Conservation (phyloP, 2,888 invertebrate genomes). For the Sipha maydis region DNA sequence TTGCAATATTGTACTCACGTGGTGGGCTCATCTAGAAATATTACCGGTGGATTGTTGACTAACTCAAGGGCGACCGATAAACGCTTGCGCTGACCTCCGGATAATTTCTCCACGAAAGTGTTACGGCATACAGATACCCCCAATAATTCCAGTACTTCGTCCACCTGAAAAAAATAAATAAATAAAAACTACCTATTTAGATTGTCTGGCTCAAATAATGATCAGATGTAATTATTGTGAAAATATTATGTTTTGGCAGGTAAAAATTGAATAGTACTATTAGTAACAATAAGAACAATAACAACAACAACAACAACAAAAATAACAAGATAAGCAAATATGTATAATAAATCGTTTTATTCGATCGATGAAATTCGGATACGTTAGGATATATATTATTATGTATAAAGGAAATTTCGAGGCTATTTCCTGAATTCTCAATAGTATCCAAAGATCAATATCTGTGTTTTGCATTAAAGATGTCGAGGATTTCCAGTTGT, state of each 20-base stretch:
- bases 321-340: not conserved
- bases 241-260: no score
- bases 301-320: not conserved
- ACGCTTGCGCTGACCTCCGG: slow-evolving; percentile 82
- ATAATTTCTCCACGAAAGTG: slow-evolving; percentile 75
- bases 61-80: slow-evolving; percentile 81
- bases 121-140: slow-evolving; percentile 76
- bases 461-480: not conserved
- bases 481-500: not conserved
- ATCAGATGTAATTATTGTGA: no score
- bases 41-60: slow-evolving; percentile 84
- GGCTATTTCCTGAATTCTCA: not conserved
- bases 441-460: not conserved
- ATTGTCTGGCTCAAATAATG: no score
- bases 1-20: slow-evolving; percentile 72
- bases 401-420: not conserved
- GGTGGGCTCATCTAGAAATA: slow-evolving; percentile 84
- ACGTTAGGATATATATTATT: not conserved
- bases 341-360: not conserved
- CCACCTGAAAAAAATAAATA: slow-evolving; percentile 71
- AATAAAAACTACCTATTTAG: not conserved
- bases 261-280: no score
- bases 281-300: not conserved
- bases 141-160: slow-evolving; percentile 78
- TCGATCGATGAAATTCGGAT: not conserved